Evolutionary conservation across 1,140 invertebrate species (phyloP).

Genomic region (Lineus longissimus): DNA sequence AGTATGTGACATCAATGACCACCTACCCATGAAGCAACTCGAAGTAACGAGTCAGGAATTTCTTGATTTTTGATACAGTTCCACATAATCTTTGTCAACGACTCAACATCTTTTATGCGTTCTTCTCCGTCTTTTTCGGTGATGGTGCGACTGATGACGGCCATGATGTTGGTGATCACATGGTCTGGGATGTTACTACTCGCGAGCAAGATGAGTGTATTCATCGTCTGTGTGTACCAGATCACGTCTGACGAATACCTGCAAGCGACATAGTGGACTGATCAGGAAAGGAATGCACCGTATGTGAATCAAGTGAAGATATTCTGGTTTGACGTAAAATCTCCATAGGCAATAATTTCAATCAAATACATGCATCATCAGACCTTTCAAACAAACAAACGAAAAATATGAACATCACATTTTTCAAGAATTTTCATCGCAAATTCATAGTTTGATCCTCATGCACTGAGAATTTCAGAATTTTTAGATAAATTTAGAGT

Average conservation of each 20-base stretch:
- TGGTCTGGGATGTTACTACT: background rate
- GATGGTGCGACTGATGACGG: background rate
- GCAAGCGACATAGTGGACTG: background rate
- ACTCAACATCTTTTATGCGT: background rate
- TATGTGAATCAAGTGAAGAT: no score
- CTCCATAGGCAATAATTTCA: no score
- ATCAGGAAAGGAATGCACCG: no score
- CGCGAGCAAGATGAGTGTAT: background rate
- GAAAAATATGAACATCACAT: no score
- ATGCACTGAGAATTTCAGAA: no score
- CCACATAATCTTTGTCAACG: background rate
- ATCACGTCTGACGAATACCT: background rate
- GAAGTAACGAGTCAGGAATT: background rate
- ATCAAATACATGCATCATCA: no score
- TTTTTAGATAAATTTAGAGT: no score
- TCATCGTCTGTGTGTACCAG: background rate
- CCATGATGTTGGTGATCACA: background rate
- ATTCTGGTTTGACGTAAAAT: no score
- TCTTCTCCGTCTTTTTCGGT: background rate
- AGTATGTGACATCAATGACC: no score
- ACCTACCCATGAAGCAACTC: background rate
- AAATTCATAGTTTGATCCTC: no score
- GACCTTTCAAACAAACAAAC: no score
- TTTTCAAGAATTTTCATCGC: no score
- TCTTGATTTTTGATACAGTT: background rate